Evolutionary conservation across 2,797 vertebrate species (phyloP), one percentile per base, ranked within the genome.

Genomic region (Hippopotamyrus pictus): DNA sequence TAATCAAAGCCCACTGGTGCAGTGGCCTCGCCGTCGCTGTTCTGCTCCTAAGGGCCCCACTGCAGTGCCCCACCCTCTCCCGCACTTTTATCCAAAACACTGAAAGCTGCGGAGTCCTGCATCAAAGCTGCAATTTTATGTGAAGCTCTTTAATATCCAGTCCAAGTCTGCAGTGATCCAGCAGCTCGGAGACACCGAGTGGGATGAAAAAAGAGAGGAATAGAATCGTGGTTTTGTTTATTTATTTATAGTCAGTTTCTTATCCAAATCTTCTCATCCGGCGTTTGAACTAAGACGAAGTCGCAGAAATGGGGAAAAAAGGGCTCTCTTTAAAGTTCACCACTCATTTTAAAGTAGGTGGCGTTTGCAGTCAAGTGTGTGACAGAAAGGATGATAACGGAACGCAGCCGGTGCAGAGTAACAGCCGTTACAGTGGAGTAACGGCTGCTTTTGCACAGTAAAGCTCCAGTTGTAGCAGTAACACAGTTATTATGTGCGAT

Each of bases 141-240:
- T 91, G 90, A 93, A 89, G 93, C 91, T 90, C 89, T 69, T 91
- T 91, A 92, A 92, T 92, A 92, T 93, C 91, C 92, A 41, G 90
- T 90, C 90, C 90, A 90, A 92, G 93, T 94, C 90, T 92, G 44
- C 88, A 89, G 90, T 59, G 88, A 91, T 89, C 90, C 92, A 91
- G 89, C 89, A 90, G 90, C 92, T 93, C 91, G 88, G 91, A 93
- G 92, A 92, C 90, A 90, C 88, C 59, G 90, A 94, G 92, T 92
- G 92, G 93, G 95, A 95, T 95, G 93, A 95, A 96, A 95, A 93
- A 90, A 92, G 29, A 2, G 37, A 91, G 92, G 91, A 95, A 93
- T 93, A 94, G 92, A 69, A 94, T 93, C 8, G n/a, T 48, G 51
- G 62, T 88, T 88, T 88, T 94, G 93, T 95, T 94, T 95, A 91